Conservation (phyloP, 2,113 vertebrate genomes). For the Sclerurus mexicanus region DNA sequence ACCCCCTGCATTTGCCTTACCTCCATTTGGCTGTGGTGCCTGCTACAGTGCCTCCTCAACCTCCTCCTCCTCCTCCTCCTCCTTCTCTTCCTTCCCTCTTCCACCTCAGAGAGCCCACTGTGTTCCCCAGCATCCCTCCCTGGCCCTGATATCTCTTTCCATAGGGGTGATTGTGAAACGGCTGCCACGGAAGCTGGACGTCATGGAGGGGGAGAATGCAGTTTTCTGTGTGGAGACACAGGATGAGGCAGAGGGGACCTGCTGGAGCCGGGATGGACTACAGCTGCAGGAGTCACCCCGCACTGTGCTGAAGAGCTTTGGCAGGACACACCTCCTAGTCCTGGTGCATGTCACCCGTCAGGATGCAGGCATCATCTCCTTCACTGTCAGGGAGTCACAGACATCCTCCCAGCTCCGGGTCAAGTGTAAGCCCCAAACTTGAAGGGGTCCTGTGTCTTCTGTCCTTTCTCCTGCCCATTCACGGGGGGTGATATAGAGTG, state of each 20-base stretch:
- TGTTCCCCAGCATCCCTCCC: background rate
- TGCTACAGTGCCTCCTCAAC: background rate
- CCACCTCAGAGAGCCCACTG: background rate
- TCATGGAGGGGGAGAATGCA: slow-evolving; percentile 93
- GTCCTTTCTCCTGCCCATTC: background rate
- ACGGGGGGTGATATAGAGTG: background rate
- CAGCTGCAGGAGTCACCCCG: slow-evolving; percentile 82
- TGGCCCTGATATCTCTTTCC: background rate
- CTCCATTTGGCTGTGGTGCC: background rate
- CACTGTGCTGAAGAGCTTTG: slow-evolving; percentile 89
- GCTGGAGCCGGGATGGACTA: slow-evolving; percentile 88
- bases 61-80: background rate
- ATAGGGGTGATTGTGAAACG: slow-evolving; percentile 75
- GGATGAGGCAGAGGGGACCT: slow-evolving; percentile 83
- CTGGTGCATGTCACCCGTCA: slow-evolving; percentile 90
- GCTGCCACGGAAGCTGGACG: slow-evolving; percentile 92
- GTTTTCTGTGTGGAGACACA: slow-evolving; percentile 92
- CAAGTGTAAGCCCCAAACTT: slow-evolving; percentile 81
- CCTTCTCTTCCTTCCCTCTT: background rate
- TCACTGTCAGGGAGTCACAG: slow-evolving; percentile 84
- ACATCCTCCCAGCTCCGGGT: slow-evolving; percentile 92
- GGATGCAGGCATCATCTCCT: slow-evolving; percentile 89
- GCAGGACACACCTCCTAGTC: slow-evolving; percentile 92
- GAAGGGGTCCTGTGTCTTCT: background rate
- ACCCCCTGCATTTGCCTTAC: background rate